Percentiles rank a stretch among this genome's conserved stretches.
These are phyloP conservation scores for Scaptomyza polygonia DNA, from an alignment of 2,888 invertebrate genomes.

Conservation along the genomic window DNA sequence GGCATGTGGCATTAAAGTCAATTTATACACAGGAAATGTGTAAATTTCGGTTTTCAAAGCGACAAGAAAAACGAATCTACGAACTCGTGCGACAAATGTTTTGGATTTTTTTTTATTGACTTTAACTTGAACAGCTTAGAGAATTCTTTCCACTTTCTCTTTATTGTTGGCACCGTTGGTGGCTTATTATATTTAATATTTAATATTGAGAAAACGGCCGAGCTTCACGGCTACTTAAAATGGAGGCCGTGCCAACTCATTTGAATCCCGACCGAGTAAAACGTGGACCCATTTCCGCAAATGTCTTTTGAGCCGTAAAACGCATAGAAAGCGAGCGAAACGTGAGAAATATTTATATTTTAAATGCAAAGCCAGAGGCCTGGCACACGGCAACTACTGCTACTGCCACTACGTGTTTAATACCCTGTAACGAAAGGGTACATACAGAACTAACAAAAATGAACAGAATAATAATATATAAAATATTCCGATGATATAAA, in stretches of 20 bases:
- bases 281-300: slow-evolving; percentile 59
- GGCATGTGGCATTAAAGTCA: slow-evolving; percentile 45
- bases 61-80: slow-evolving; percentile 3
- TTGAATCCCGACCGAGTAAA: slow-evolving; percentile 59
- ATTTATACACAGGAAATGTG: slow-evolving; percentile 47
- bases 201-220: slow-evolving; percentile 31
- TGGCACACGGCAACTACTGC: slow-evolving; percentile 25
- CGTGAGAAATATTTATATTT: slow-evolving; percentile 62
- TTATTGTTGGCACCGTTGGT: slow-evolving; percentile 43
- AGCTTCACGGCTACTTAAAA: slow-evolving; percentile 40
- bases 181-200: too few relatives aligned
- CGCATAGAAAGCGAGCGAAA: slow-evolving; percentile 35
- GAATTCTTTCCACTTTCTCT: too few relatives aligned
- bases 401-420: slow-evolving; percentile 23
- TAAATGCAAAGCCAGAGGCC: slow-evolving; percentile 44
- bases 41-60: too few relatives aligned
- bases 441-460: too few relatives aligned
- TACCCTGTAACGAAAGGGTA: slow-evolving; percentile 14
- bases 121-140: slow-evolving; percentile 24
- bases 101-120: too few relatives aligned
- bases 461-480: too few relatives aligned
- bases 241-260: slow-evolving; percentile 62
- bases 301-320: slow-evolving; percentile 48
- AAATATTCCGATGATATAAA: not conserved
- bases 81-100: too few relatives aligned